phyloP scores from a whole-genome alignment of 2,113 vertebrate species.

The Cinclus cinclus region DNA sequence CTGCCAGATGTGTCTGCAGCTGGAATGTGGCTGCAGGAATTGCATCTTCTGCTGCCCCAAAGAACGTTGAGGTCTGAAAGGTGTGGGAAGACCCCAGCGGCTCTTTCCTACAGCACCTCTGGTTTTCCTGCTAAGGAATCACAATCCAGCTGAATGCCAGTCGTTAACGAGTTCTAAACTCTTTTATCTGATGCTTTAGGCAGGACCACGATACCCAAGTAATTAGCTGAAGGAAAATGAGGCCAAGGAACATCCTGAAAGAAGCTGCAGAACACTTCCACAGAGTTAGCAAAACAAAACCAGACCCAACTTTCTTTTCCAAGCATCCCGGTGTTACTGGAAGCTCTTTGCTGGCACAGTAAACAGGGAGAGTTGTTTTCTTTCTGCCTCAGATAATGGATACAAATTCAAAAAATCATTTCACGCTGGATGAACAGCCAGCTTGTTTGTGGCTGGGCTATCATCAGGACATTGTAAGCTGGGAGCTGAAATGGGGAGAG shows the following conservation, averaged over 20 bases:
- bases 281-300: not conserved
- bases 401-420: constrained; percentile 22
- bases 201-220: not conserved
- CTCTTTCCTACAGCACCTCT: not conserved
- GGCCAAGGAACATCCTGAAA: not conserved
- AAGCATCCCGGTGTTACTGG: not conserved
- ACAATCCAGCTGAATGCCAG: not conserved
- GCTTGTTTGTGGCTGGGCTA: not conserved
- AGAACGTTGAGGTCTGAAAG: not conserved
- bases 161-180: not conserved
- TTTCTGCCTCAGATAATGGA: not conserved
- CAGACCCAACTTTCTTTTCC: not conserved
- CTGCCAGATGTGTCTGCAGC: not conserved
- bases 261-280: not conserved
- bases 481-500: not conserved
- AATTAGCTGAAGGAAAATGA: not conserved
- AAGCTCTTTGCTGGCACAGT: not conserved
- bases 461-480: not conserved
- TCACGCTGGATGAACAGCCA: constrained; percentile 42
- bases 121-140: not conserved
- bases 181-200: not conserved
- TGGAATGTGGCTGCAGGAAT: not conserved
- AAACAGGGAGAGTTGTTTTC: not conserved
- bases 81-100: rapidly evolving
- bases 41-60: not conserved